Conservation (phyloP, 1,140 invertebrate species). For the Ridgeia piscesae region DNA sequence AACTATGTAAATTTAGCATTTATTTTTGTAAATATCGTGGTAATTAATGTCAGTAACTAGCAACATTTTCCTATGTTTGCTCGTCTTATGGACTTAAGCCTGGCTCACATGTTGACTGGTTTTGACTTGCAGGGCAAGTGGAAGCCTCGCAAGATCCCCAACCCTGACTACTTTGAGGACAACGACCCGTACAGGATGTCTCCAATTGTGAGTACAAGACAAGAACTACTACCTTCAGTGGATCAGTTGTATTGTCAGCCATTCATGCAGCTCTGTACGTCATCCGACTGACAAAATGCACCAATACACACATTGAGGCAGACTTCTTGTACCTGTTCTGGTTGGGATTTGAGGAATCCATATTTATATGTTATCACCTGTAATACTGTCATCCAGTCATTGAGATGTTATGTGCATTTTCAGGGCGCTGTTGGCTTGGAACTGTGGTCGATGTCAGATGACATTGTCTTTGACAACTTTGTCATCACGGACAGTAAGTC, state of each 20-base stretch:
- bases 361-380: too few species aligned
- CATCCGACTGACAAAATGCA: too few species aligned
- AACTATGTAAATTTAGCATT: too few species aligned
- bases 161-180: constrained; percentile 94
- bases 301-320: too few species aligned
- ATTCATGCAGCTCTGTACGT: not conserved
- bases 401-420: constrained; percentile 35
- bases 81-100: not conserved
- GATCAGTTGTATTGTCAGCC: not conserved
- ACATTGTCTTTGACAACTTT: constrained; percentile 88
- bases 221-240: not conserved
- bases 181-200: constrained; percentile 87
- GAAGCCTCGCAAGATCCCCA: constrained; percentile 85
- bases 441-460: constrained; percentile 95
- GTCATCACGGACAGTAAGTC: constrained; percentile 82
- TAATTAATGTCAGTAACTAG: not conserved
- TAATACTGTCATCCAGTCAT: too few species aligned
- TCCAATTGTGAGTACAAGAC: constrained; percentile 78
- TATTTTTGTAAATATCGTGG: too few species aligned
- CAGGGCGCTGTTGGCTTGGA: constrained; percentile 92
- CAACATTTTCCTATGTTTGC: not conserved
- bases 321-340: too few species aligned
- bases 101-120: not conserved
- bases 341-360: too few species aligned
- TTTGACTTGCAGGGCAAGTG: constrained; percentile 69